Evolutionary conservation across 2,113 vertebrate species (phyloP).

Genomic region (Stomatorhinus ivindoensis): DNA sequence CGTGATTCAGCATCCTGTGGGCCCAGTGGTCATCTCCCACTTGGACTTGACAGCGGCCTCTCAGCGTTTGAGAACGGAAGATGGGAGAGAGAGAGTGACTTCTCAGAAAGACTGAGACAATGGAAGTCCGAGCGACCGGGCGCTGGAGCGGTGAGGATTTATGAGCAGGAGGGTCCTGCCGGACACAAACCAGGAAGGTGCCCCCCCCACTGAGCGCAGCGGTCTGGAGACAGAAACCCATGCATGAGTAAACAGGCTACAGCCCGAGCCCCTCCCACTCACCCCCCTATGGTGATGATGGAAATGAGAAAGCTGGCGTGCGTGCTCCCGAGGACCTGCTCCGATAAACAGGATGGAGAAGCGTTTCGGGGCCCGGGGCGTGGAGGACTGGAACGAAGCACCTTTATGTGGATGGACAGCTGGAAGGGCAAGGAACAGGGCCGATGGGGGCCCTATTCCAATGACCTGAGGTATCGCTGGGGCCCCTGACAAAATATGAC

Average conservation of each 20-base stretch:
- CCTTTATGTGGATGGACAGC: not conserved
- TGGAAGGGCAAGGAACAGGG: not conserved
- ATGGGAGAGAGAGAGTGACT: not conserved
- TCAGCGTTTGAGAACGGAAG: constrained; percentile 15
- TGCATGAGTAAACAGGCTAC: constrained; percentile 24
- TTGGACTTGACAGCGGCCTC: constrained; percentile 25
- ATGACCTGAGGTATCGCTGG: not conserved
- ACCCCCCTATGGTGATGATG: constrained; percentile 24
- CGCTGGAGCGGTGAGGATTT: not conserved
- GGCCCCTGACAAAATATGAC: not conserved
- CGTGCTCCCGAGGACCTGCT: not conserved
- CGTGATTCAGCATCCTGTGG: not conserved
- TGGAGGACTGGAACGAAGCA: not conserved
- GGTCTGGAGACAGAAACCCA: constrained; percentile 12
- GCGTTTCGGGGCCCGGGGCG: not conserved
- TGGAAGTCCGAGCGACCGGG: not conserved
- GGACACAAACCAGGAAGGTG: not conserved
- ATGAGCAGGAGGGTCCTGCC: not conserved
- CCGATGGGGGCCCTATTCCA: not conserved
- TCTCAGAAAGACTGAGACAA: not conserved
- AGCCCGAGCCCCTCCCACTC: not conserved
- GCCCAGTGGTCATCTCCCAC: constrained; percentile 14
- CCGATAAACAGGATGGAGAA: constrained; percentile 1
- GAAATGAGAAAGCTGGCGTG: constrained; percentile 41
- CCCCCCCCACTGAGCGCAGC: not conserved